Percentiles rank a stretch among this genome's conserved stretches.
These are phyloP conservation scores for Osmerus eperlanus DNA, from an alignment of 2,113 vertebrate species.

Conservation along the genomic window DNA sequence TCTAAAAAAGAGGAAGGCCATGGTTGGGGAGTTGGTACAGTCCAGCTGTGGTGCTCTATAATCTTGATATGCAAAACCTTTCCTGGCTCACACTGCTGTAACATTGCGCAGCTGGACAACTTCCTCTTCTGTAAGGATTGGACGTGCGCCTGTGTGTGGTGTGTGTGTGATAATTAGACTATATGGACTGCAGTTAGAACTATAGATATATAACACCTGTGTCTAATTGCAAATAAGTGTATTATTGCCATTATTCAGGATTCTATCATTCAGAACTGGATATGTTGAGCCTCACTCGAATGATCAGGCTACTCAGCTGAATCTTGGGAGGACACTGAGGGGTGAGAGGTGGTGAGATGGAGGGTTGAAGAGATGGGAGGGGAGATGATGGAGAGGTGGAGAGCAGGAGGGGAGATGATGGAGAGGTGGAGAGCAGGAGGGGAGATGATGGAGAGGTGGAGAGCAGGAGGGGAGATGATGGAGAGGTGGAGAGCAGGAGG, in stretches of 20 bases:
- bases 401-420: too few relatives aligned
- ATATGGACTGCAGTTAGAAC: not conserved
- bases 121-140: slow-evolving; percentile 71
- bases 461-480: not conserved
- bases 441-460: not conserved
- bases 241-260: too few relatives aligned
- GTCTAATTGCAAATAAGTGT: too few relatives aligned
- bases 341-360: not conserved
- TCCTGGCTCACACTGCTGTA: slow-evolving; percentile 29
- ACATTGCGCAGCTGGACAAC: slow-evolving; percentile 64
- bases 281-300: too few relatives aligned
- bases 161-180: not conserved
- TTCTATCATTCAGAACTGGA: too few relatives aligned
- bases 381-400: not conserved
- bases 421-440: not conserved
- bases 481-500: not conserved
- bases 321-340: not conserved
- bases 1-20: slow-evolving; percentile 48
- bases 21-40: slow-evolving; percentile 30
- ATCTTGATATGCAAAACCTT: slow-evolving; percentile 75
- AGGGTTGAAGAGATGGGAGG: not conserved
- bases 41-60: slow-evolving; percentile 33
- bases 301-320: not conserved
- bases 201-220: not conserved
- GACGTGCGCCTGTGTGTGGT: slow-evolving; percentile 24